Evolutionary conservation across 2,888 invertebrate genomes (phyloP).

Genomic region (Colletes collaris): DNA sequence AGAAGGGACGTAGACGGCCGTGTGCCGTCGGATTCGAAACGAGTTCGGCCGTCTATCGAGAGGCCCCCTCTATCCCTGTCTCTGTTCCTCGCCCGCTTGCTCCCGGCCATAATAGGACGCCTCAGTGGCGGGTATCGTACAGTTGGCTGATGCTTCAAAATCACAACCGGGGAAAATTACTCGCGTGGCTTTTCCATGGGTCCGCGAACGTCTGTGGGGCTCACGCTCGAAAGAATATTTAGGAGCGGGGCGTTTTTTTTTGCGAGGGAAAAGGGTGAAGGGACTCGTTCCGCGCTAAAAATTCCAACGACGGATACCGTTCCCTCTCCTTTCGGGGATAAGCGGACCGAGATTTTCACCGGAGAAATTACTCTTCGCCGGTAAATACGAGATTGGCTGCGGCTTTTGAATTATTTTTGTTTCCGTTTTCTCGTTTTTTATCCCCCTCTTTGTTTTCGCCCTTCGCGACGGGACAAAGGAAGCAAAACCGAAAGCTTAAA

Average conservation of each 20-base stretch:
- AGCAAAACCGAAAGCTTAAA: too few relatives aligned
- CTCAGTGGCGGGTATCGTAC: conserved; percentile 33
- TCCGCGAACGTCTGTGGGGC: conserved; percentile 16
- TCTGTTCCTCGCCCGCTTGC: conserved; percentile 12
- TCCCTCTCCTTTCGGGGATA: not conserved
- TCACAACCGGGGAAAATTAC: conserved; percentile 50
- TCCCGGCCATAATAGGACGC: conserved; percentile 48
- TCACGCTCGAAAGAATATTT: conserved; percentile 38
- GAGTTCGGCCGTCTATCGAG: conserved; percentile 55
- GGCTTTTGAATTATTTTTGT: too few relatives aligned
- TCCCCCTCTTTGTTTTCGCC: too few relatives aligned
- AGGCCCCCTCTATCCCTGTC: not conserved
- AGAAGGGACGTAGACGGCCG: conserved; percentile 53
- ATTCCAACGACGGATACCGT: conserved; percentile 1
- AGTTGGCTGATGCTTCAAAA: conserved; percentile 51
- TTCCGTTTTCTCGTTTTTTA: too few relatives aligned
- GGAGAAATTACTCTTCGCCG: not conserved
- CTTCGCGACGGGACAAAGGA: too few relatives aligned
- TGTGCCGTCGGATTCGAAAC: conserved; percentile 45
- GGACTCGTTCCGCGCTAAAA: conserved; percentile 4
- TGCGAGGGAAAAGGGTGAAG: not conserved
- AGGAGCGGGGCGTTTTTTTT: not conserved
- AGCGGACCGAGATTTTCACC: not conserved
- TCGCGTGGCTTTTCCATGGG: conserved; percentile 32
- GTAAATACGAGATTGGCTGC: not conserved